Conservation (phyloP, 2,797 vertebrate species). For the Lacerta bilineata region DNA sequence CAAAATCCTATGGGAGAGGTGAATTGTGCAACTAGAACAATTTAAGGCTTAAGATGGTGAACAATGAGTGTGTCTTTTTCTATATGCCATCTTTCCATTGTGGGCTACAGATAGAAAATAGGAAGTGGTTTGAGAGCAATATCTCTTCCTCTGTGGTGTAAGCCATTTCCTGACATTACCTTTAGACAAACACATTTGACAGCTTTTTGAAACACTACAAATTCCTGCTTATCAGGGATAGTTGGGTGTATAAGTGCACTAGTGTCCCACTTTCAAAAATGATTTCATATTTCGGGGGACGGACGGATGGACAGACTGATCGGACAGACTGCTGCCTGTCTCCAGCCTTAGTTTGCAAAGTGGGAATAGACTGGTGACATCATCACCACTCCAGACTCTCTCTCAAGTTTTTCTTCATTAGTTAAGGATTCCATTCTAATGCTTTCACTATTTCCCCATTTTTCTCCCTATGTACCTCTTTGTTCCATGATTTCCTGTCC, state of each 20-base stretch:
- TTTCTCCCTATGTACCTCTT: neutral
- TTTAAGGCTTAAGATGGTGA: neutral
- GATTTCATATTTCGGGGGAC: neutral
- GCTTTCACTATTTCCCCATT: neutral
- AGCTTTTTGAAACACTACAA: neutral
- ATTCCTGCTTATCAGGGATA: neutral
- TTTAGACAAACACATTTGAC: neutral
- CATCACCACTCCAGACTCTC: neutral
- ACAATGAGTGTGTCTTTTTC: neutral
- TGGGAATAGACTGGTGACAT: neutral
- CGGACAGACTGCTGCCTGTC: neutral
- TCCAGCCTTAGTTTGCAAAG: neutral
- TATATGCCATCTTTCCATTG: neutral
- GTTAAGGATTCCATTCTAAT: conserved; percentile 11
- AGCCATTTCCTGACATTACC: neutral
- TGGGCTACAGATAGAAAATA: neutral
- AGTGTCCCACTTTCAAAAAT: neutral
- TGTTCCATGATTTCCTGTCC: conserved; percentile 14
- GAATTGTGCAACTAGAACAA: neutral
- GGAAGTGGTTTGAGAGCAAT: neutral
- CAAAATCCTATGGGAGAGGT: neutral
- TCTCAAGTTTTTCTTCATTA: neutral
- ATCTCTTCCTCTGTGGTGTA: neutral
- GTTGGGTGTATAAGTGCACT: neutral
- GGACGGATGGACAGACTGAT: neutral